These are phyloP conservation scores for Oncorhynchus tshawytscha DNA, from an alignment of 2,113 vertebrate genomes.

Conservation along the genomic window DNA sequence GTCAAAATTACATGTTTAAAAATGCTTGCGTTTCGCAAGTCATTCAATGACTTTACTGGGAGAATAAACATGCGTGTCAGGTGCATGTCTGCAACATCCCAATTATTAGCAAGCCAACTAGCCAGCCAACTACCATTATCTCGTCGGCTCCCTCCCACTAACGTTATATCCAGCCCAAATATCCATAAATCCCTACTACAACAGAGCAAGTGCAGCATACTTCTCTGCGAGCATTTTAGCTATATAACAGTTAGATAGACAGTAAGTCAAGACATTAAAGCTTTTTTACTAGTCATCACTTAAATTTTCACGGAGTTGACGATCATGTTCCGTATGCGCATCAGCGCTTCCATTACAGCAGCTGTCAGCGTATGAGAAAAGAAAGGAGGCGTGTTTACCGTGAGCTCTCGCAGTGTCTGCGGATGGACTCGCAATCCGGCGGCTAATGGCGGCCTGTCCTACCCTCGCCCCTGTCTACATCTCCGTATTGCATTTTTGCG, in stretches of 20 bases:
- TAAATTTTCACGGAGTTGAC: neutral
- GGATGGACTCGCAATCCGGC: constrained; percentile 53
- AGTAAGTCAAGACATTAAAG: neutral
- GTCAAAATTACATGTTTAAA: neutral
- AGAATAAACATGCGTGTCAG: constrained; percentile 3
- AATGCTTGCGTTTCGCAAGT: no score
- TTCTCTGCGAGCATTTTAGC: no score
- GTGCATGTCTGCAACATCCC: constrained; percentile 33
- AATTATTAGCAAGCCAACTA: constrained; percentile 9
- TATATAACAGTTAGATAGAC: no score
- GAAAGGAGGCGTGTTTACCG: constrained; percentile 65
- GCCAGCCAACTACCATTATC: neutral
- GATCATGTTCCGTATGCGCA: neutral
- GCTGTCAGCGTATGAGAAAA: neutral
- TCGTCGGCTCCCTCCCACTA: no score
- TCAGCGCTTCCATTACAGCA: neutral
- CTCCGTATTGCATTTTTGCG: constrained; percentile 69
- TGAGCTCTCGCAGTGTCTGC: constrained; percentile 61
- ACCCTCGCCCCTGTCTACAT: constrained; percentile 68
- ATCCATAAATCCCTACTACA: neutral
- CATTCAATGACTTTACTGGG: neutral
- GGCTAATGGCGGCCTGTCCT: constrained; percentile 76
- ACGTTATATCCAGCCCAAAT: neutral
- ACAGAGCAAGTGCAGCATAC: neutral
- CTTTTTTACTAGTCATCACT: neutral